Base-by-base conservation (phyloP, 2,113 vertebrate species). In the Lates calcarifer region DNA sequence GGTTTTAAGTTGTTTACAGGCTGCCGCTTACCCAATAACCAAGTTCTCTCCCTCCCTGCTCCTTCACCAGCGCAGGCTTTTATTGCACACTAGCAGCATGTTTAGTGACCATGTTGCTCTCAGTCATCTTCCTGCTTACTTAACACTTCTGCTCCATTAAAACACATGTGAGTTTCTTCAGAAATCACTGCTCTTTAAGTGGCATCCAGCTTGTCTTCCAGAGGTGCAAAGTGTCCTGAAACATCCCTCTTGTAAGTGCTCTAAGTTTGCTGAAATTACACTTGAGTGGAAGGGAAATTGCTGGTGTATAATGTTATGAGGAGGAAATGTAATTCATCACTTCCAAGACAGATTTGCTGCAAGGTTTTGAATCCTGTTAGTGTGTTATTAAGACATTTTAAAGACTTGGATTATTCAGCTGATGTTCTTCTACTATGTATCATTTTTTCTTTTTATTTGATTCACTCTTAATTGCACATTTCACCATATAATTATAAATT, bases 1-100 rank as follows among this genome's bases (percentile, higher is more conserved):
- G 87, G 85, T 74, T 89, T 89, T 74, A 90, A 90, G 89, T 87
- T 87, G 93, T 94, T 95, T 93, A 93, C 87, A 66, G 87, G 78
- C 88, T 51, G 83, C 74, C n/a, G 82, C 81, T 93, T 90, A 86
- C 85, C 90, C 87, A 91, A 92, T 94, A 92, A 91, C 89, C 33
- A 77, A 88, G 74, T 80, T 84, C 85, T 79, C 73, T 68, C 73
- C 83, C 58, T 80, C 71, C 51, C 80, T 72, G 65, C 86, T 86
- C 70, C 81, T 85, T 75, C 72, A 37, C 63, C 58, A 75, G 60
- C 57, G 2, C 43, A 14, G 33, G 70, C 49, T 72, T 85, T 92
- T 92, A 92, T 89, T 92, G 88, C 83, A 70, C 84, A 68, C 53
- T 43, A 72, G 82, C 70, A 68, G 53, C 71, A 60, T 64, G 63